A percentile compares a stretch with the other conserved stretches of the same genome.
Conservation (phyloP, 1,140 invertebrate species). For the Tetramorium parvispinum region DNA sequence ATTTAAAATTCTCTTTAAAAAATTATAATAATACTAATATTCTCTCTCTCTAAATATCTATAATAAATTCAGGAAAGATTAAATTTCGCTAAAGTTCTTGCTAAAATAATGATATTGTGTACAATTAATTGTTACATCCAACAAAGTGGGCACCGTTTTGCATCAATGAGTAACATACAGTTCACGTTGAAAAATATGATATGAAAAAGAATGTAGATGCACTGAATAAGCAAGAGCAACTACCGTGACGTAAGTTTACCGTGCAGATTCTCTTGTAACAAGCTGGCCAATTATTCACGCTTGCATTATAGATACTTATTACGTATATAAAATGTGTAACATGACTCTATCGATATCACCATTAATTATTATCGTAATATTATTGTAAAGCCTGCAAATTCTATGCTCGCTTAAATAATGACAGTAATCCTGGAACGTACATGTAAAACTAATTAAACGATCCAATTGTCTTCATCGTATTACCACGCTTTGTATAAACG, state of each 20-base stretch:
- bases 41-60: neutral
- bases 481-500: neutral
- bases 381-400: neutral
- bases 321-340: neutral
- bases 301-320: neutral
- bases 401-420: neutral
- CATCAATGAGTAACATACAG: conserved; percentile 16
- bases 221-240: neutral
- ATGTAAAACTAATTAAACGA: neutral
- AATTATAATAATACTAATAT: neutral
- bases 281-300: conserved; percentile 27
- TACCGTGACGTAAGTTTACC: conserved; percentile 19
- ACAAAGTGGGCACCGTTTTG: conserved; percentile 14
- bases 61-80: neutral
- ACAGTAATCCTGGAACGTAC: neutral
- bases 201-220: neutral
- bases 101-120: neutral
- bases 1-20: neutral
- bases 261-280: conserved; percentile 1
- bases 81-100: neutral
- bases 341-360: neutral
- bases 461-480: neutral
- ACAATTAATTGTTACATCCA: neutral
- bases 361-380: conserved; percentile 8
- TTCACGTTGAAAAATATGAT: conserved; percentile 1